Evolutionary conservation across 2,113 vertebrate genomes (phyloP).

Genomic region (Pseudorectes ferrugineus): DNA sequence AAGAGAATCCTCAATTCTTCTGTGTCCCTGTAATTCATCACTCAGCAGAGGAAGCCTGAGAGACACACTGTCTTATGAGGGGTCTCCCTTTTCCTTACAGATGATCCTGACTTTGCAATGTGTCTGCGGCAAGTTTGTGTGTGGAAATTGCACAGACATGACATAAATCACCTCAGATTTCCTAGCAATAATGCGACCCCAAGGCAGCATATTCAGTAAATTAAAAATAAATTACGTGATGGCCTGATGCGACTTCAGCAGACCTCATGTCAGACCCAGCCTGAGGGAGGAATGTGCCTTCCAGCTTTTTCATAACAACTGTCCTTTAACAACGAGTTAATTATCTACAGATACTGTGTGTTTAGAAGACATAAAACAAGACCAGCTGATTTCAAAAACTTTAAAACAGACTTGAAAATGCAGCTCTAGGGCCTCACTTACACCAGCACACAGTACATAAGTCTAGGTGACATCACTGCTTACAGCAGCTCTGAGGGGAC

Average conservation of each 20-base stretch:
- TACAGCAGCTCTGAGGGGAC: not conserved
- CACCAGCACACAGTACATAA: fast-evolving
- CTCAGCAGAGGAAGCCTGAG: not conserved
- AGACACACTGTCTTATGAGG: not conserved
- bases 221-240: slow-evolving; percentile 48
- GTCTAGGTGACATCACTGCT: not conserved
- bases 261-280: not conserved
- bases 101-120: not conserved
- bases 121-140: not conserved
- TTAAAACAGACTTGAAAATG: not conserved
- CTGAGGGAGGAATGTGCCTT: slow-evolving; percentile 37
- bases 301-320: slow-evolving; percentile 25
- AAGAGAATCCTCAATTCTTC: not conserved
- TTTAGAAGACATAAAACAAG: slow-evolving; percentile 37
- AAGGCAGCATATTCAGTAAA: slow-evolving; percentile 38
- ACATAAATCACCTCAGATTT: slow-evolving; percentile 24
- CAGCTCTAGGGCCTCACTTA: not conserved
- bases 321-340: slow-evolving; percentile 49
- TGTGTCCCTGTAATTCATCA: not conserved
- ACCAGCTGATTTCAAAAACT: slow-evolving; percentile 29
- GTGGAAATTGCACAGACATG: not conserved
- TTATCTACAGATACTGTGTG: slow-evolving; percentile 29
- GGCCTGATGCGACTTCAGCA: not conserved
- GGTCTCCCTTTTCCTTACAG: not conserved
- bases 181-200: not conserved